Evolutionary conservation across 2,113 vertebrate genomes (phyloP).

Genomic region (Leiothrix lutea): DNA sequence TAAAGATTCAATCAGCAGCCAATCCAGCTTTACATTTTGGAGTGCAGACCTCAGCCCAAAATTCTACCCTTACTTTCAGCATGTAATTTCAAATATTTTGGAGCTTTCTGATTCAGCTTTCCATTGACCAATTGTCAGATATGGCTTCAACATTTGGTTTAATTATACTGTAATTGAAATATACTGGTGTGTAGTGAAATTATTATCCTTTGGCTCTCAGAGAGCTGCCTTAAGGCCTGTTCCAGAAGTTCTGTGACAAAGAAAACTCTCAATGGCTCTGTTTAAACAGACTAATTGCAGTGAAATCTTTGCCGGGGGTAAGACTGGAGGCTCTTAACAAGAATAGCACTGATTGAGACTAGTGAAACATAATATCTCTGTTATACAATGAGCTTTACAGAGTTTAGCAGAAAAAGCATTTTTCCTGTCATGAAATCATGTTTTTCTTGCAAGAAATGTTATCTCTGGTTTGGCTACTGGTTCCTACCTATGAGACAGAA

Average conservation of each 20-base stretch:
- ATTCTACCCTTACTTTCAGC: background rate
- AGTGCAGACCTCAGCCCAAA: background rate
- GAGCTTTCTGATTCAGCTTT: background rate
- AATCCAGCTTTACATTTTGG: background rate
- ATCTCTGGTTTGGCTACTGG: background rate
- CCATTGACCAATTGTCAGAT: background rate
- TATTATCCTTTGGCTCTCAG: conserved; percentile 8
- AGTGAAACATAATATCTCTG: background rate
- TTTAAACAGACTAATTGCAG: conserved; percentile 48
- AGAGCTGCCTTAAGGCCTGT: conserved; percentile 1
- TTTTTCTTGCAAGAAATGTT: conserved; percentile 22
- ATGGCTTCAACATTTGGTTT: background rate
- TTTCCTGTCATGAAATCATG: background rate
- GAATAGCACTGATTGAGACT: background rate
- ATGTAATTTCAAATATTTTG: background rate
- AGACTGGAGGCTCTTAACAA: background rate
- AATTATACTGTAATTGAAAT: conserved; percentile 22
- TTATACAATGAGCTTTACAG: background rate
- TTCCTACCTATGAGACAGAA: background rate
- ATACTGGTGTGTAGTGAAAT: background rate
- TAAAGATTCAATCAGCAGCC: background rate
- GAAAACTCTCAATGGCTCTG: conserved; percentile 30
- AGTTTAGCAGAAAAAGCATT: background rate
- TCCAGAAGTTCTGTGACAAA: conserved; percentile 20
- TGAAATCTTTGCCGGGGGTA: conserved; percentile 28